Evolutionary conservation across 1,140 invertebrate genomes (phyloP).

Genomic region (Zaprionus taronus): DNA sequence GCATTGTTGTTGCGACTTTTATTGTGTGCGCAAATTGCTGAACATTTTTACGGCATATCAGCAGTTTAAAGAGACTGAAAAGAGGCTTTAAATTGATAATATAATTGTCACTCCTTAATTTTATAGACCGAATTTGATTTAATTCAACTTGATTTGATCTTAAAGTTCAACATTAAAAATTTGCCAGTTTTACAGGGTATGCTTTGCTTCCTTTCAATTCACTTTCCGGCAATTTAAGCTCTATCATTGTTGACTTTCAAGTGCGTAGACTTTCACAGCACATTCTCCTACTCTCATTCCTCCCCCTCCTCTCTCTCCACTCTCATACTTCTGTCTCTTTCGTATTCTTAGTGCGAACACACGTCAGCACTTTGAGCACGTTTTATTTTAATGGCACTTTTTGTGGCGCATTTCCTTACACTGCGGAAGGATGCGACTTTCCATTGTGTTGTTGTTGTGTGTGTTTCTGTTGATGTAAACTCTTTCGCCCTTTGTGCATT

Average conservation of each 20-base stretch:
- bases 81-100: too few species aligned
- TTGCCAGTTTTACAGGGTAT: constrained; percentile 10
- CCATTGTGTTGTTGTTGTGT: constrained; percentile 14
- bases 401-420: constrained; percentile 71
- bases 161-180: too few species aligned
- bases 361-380: constrained; percentile 68
- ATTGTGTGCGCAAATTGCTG: neutral
- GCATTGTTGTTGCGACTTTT: constrained; percentile 44
- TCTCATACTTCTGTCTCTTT: neutral
- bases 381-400: constrained; percentile 81
- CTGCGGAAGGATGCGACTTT: constrained; percentile 23
- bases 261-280: constrained; percentile 51
- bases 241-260: constrained; percentile 61
- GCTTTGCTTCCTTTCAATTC: neutral
- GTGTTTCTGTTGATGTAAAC: too few species aligned
- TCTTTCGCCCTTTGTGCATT: too few species aligned
- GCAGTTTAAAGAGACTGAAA: neutral
- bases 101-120: neutral
- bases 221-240: neutral
- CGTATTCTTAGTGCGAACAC: constrained; percentile 11
- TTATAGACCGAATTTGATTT: neutral
- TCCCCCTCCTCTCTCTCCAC: neutral
- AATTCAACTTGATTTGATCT: neutral
- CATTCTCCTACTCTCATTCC: constrained; percentile 15
- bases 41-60: neutral